Conservation (phyloP, 2,113 vertebrate genomes). For the Cyprinus carpio region DNA sequence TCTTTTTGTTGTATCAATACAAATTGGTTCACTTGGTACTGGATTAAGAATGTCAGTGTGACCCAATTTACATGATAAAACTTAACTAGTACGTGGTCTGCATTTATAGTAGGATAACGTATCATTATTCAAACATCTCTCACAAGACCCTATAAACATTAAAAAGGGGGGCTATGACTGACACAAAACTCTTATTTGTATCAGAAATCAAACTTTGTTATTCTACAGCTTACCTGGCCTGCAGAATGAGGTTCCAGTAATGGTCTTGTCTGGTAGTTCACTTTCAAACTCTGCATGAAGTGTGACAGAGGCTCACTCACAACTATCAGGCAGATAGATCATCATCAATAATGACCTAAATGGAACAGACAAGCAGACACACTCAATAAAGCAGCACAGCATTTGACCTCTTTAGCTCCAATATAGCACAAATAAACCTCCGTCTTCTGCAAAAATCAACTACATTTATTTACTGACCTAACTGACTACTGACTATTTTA, state of each 20-base stretch:
- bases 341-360: slow-evolving; percentile 49
- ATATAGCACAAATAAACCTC: neutral
- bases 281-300: neutral
- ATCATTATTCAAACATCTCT: neutral
- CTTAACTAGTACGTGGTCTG: neutral
- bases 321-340: neutral
- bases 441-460: neutral
- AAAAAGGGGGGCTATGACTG: neutral
- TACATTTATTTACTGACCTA: neutral
- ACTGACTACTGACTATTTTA: neutral
- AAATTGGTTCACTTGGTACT: neutral
- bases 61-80: neutral
- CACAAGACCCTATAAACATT: neutral
- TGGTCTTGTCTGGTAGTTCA: neutral
- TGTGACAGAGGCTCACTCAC: neutral
- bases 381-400: neutral
- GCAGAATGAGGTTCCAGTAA: neutral
- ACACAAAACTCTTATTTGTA: neutral
- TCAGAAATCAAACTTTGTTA: neutral
- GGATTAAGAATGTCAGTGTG: neutral
- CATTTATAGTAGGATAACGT: neutral
- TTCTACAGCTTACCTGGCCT: slow-evolving; percentile 11
- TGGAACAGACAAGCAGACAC: slow-evolving; percentile 3
- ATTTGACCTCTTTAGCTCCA: neutral
- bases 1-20: neutral